phyloP scores from a whole-genome alignment of 2,113 vertebrate genomes.

The Anser brachyrhynchus region DNA sequence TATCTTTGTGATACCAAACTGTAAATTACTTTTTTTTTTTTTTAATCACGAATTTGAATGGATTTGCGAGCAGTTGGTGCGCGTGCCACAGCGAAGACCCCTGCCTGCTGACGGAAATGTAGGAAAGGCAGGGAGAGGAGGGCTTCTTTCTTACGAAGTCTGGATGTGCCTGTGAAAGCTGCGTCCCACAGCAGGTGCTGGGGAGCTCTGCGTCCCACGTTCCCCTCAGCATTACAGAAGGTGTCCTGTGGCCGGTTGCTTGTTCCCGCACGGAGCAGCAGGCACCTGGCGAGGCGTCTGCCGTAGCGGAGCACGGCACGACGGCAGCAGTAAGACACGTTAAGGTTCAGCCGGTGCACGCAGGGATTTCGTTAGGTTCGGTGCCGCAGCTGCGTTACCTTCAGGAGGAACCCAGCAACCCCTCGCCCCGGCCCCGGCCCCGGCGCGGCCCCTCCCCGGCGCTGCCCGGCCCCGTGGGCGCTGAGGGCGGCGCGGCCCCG shows the following conservation, averaged over 20 bases:
- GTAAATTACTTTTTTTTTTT: neutral
- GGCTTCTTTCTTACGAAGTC: neutral
- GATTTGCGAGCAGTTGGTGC: neutral
- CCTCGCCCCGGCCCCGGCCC: too few species aligned
- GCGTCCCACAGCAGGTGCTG: neutral
- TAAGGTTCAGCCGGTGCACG: fast-evolving
- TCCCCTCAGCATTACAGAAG: neutral
- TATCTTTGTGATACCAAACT: neutral
- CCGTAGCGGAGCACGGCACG: fast-evolving
- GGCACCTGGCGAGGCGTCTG: neutral
- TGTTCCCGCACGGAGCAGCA: neutral
- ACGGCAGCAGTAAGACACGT: neutral
- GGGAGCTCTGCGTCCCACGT: neutral
- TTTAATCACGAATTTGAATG: neutral
- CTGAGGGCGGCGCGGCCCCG: neutral
- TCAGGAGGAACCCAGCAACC: too few species aligned
- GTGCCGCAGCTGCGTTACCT: neutral
- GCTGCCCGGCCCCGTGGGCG: neutral
- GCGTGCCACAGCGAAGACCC: neutral
- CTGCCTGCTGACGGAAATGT: too few species aligned
- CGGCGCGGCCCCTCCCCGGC: too few species aligned
- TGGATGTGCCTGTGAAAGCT: neutral
- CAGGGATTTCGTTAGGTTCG: neutral
- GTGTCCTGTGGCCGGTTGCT: neutral
- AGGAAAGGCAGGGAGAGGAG: neutral